These are phyloP conservation scores for Tetramorium bicarinatum DNA, from an alignment of 2,888 invertebrate genomes.

Conservation along the genomic window DNA sequence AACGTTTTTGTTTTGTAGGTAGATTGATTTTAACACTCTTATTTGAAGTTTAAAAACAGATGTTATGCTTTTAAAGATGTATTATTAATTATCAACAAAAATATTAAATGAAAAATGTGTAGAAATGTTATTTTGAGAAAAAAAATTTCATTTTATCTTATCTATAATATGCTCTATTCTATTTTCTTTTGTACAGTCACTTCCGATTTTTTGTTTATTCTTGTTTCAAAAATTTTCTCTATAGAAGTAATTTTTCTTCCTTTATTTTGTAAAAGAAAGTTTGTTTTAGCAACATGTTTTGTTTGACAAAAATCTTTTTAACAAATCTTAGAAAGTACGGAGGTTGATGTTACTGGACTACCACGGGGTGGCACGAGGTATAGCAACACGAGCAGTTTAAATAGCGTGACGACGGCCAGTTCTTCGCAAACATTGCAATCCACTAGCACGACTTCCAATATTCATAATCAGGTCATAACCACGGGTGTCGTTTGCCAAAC, in stretches of 20 bases:
- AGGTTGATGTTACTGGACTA: conserved; percentile 82
- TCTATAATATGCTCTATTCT: neutral
- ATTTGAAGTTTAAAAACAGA: neutral
- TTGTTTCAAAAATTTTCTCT: neutral
- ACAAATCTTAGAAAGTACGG: conserved; percentile 81
- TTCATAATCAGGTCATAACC: conserved; percentile 83
- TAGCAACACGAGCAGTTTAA: conserved; percentile 87
- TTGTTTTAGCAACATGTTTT: neutral
- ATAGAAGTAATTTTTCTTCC: neutral
- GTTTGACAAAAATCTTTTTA: neutral
- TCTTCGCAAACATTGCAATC: conserved; percentile 85
- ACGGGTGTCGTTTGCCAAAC: conserved; percentile 85
- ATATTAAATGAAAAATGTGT: neutral
- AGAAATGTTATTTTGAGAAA: neutral
- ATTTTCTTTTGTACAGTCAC: neutral
- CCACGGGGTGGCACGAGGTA: conserved; percentile 86
- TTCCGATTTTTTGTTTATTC: neutral
- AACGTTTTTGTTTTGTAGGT: neutral
- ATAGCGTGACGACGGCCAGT: conserved; percentile 87
- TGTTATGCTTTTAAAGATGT: neutral
- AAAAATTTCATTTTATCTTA: neutral
- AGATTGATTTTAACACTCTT: neutral
- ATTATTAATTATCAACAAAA: neutral
- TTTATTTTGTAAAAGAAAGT: neutral
- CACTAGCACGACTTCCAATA: conserved; percentile 76